Evolutionary conservation across 2,888 invertebrate genomes (phyloP).

Genomic region (Glyphotaelius pellucidus): DNA sequence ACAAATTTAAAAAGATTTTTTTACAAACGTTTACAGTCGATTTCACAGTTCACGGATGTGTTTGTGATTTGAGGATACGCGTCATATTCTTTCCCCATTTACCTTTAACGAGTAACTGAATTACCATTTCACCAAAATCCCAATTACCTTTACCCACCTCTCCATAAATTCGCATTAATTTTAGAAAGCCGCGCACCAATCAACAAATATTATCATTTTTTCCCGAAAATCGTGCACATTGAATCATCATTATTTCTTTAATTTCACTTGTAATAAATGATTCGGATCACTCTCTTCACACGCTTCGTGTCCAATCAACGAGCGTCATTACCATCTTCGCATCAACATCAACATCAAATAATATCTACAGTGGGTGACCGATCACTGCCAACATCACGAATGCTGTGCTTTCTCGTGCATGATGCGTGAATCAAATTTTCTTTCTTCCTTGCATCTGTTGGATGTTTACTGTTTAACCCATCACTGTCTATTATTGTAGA

Average conservation of each 20-base stretch:
- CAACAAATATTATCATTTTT: not conserved
- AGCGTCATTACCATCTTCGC: not conserved
- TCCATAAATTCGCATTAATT: not conserved
- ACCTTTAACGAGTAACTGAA: not conserved
- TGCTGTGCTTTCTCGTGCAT: conserved; percentile 4
- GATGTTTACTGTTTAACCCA: not conserved
- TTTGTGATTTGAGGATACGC: not conserved
- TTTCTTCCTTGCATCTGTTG: not conserved
- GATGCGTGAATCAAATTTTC: not conserved
- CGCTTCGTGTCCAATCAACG: conserved; percentile 9
- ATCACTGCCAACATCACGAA: not conserved
- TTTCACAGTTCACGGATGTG: not conserved
- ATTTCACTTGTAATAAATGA: not conserved
- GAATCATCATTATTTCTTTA: not conserved
- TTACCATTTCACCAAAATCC: not conserved
- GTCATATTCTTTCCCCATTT: not conserved
- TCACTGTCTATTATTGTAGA: too few species aligned
- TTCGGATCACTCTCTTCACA: conserved; percentile 26
- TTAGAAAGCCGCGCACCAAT: not conserved
- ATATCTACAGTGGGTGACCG: not conserved
- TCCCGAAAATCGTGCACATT: not conserved
- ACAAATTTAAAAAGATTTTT: not conserved
- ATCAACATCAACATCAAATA: not conserved
- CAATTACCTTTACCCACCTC: not conserved
- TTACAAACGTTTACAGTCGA: not conserved